Base-by-base conservation (phyloP, 2,113 vertebrate genomes). In the Grallaria varia region DNA sequence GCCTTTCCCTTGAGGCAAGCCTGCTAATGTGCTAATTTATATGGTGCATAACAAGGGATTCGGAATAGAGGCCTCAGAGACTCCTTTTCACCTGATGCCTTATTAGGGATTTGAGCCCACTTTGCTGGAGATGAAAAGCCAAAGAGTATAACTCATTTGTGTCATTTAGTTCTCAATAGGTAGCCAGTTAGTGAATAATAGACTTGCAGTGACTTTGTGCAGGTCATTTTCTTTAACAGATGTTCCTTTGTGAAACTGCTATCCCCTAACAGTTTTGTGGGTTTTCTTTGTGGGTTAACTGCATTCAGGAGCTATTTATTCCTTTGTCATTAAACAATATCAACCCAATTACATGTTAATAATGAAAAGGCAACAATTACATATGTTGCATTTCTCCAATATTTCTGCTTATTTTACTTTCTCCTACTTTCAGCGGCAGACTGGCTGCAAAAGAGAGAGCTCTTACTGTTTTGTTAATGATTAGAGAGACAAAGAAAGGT, bases 171-270 rank as follows among this genome's bases (percentile, higher is more conserved):
- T 93, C 95, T 91, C 95, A 74, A 77, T 86, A 74, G 78, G 93
- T 37, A 90, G 84, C 69, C 95, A 83, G 75, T 95, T 91, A 90
- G 84, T 67, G 82, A 94, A 88, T 94, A 91, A 94, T 67, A 69
- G 85, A 63, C 87, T 83, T 83, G 55, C 55, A 55, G 82, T 69
- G 95, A 83, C 89, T 94, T 94, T 86, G 91, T 67, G 59, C 64
- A 88, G 63, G 90, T 95, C 72, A 62, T 88, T 96, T 96, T 85
- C 78, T 90, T 91, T 86, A 96, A 79, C 89, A 96, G 94, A 94
- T 91, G 93, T 63, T 90, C 91, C 67, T 83, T 93, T 90, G 82
- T 94, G 78, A 87, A 74, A 63, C 68, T 91, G 45, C 67, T 77
- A 66, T 89, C 39, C 66, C 47, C 5, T 53, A 72, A 75, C n/a